These are phyloP conservation scores for Peromyscus californicus DNA, from an alignment of 2,113 vertebrate species.

Conservation along the genomic window DNA sequence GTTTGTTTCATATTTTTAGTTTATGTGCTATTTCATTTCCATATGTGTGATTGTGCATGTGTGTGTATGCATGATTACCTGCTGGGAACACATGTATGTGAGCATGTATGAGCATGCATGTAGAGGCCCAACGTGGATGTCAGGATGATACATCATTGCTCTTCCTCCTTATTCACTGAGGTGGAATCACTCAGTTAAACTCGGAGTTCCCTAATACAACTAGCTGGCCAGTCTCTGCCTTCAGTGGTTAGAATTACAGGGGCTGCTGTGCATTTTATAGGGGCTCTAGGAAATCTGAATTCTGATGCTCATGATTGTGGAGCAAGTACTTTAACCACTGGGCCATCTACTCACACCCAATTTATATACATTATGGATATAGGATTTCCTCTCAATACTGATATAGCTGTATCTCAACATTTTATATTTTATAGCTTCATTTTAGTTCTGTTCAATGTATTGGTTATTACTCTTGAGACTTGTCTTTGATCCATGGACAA, in stretches of 20 bases:
- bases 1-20: not conserved
- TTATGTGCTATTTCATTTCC: not conserved
- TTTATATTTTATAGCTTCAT: not conserved
- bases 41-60: not conserved
- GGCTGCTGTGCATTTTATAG: not conserved
- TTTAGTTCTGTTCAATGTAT: not conserved
- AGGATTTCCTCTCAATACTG: not conserved
- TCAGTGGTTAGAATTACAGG: not conserved
- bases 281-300: not conserved
- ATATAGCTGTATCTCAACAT: constrained; percentile 6
- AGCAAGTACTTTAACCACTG: not conserved
- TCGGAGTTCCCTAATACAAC: not conserved
- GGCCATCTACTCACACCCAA: not conserved
- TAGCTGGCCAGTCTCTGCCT: not conserved
- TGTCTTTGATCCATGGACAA: not conserved
- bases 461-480: not conserved
- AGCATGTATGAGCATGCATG: not conserved
- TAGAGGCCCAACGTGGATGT: not conserved
- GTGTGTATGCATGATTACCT: not conserved
- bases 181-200: not conserved
- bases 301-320: not conserved
- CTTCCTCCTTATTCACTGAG: not conserved
- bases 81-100: not conserved
- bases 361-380: not conserved
- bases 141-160: not conserved